Evolutionary conservation across 2,113 vertebrate genomes (phyloP), one percentile per base, ranked within the genome.

Genomic region (Nerophis ophidion): DNA sequence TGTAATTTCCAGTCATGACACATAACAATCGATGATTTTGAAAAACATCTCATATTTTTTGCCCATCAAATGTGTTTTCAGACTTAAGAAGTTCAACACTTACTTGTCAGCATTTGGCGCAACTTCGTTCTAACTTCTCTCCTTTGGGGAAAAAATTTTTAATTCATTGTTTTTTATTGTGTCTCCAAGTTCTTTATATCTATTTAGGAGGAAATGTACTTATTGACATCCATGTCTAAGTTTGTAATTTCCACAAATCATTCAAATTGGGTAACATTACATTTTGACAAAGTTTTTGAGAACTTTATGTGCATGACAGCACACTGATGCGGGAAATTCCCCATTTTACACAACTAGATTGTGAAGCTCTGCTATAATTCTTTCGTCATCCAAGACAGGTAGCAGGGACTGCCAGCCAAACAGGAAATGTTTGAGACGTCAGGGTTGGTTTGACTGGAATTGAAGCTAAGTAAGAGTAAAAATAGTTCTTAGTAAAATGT

Each of bases 381-480:
- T 8, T 54, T 34, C 35, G n/a, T 38, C 51, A 36, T 54, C 34
- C 5, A 10, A 70, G 70, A 69, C 59, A 50, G 66, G 50, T 49
- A 46, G 19, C 61, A 55, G 47, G 10, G 64, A 71, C 71, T 67
- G 68, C 63, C 46, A 60, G 60, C 63, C 48, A 60, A 58, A 77
- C 63, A 79, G 68, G 69, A 79, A 73, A 74, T 40, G 56, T 58
- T 73, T 70, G 60, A 63, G 59, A 72, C 55, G 35, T 57, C 3
- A 63, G 60, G 61, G 53, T 50, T 68, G 57, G 65, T 51, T 63
- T 16, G 15, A 35, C 63, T 57, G 60, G 61, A 83, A 79, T 72
- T 68, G 59, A 53, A 77, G 54, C 49, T 59, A 79, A 63, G 69
- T 54, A 56, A 54, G 62, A 58, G 71, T 74, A 80, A 72, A 54